Base-by-base conservation (phyloP, 1,140 invertebrate genomes). In the Nephila pilipes region DNA sequence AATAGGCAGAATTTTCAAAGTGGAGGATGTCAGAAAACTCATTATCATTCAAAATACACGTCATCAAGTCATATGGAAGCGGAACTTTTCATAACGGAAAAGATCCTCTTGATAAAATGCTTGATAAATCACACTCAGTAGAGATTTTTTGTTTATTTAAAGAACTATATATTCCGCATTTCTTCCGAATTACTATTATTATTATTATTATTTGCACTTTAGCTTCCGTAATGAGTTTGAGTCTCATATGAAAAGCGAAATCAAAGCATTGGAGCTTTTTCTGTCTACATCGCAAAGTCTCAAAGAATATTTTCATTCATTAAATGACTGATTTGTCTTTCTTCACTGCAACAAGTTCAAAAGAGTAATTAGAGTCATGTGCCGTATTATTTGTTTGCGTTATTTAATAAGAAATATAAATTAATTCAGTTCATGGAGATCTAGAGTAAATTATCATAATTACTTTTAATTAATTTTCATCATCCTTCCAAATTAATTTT, bases 1-100 rank as follows among this genome's bases (percentile, higher is more conserved):
- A 89, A 79, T 79, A 89, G 46, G 6, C 3, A 89, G 38, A 46
- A 69, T 69, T 65, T 10, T 65, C 25, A n/a, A 29, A 38, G 18
- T 29, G 32, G 22, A 54, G 38, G 25, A 89, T 89, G 54, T 58
- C 46, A 79, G 22, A 80, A 89, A 89, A 89, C 69, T 89, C 87
- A 89, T 89, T 89, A 79, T 46, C 25, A 55, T 89, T 79, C 54
- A 89, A 89, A 79, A 46, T 89, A 89, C 60, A 65, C 65, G 65
- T 89, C 65, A 55, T 89, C 65, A 57, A 89, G 65, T 57, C 38
- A 89, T 79, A 89, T 55, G 22, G 12, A 88, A 29, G 58, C 14
- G 46, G 25, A 55, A 89, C 22, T 55, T 89, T 79, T 79, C 65
- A 65, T 54, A 88, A 79, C 38, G 79, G n/a, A 57, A n/a, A 55